A percentile compares a stretch with the other conserved stretches of the same genome.
These are phyloP conservation scores for Pogonomyrmex barbatus DNA, from an alignment of 1,140 invertebrate species.

Conservation along the genomic window DNA sequence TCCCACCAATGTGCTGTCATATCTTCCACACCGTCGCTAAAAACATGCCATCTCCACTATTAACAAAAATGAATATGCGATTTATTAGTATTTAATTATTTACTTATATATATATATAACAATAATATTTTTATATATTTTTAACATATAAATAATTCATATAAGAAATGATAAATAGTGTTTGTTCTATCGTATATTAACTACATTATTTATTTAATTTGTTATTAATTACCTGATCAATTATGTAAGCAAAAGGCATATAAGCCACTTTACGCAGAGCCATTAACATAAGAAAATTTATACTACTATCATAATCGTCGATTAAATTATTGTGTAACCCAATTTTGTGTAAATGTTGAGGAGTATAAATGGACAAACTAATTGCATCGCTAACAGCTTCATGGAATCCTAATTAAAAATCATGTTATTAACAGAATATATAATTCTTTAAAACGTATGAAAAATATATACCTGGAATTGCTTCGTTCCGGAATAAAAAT, in stretches of 20 bases:
- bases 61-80: slow-evolving; percentile 68
- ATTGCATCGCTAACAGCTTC: slow-evolving; percentile 96
- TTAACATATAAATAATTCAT: not conserved
- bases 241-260: slow-evolving; percentile 91
- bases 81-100: slow-evolving; percentile 1
- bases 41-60: slow-evolving; percentile 92
- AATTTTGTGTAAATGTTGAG: slow-evolving; percentile 91
- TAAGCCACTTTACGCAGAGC: slow-evolving; percentile 94
- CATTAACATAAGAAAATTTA: slow-evolving; percentile 93
- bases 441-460: not conserved
- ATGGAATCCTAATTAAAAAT: slow-evolving; percentile 90
- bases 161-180: not conserved
- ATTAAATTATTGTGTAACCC: slow-evolving; percentile 90
- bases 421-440: slow-evolving; percentile 28
- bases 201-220: slow-evolving; percentile 28
- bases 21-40: slow-evolving; percentile 90
- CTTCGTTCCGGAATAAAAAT: slow-evolving; percentile 91
- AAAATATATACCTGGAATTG: slow-evolving; percentile 89
- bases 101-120: too few species aligned
- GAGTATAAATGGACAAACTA: slow-evolving; percentile 91
- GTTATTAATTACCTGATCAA: slow-evolving; percentile 88
- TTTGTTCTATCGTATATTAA: not conserved
- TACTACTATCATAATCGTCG: slow-evolving; percentile 90
- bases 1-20: slow-evolving; percentile 95
- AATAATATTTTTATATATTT: not conserved